Percentiles rank a stretch among this genome's conserved stretches.
phyloP scores from a whole-genome alignment of 1,140 invertebrate species.

The Trinorchestia longiramus region DNA sequence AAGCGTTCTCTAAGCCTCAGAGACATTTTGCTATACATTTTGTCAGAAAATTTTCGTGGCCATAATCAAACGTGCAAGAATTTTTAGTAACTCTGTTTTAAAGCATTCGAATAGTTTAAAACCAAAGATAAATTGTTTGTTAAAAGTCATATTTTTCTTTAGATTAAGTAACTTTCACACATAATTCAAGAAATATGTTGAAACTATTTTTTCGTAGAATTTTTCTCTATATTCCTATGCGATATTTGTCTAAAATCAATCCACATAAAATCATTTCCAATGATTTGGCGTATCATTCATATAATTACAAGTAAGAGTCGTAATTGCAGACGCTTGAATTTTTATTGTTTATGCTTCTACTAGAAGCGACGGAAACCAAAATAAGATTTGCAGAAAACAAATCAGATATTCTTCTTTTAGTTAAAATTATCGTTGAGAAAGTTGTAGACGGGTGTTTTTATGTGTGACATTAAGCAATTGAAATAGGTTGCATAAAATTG shows the following conservation, averaged over 20 bases:
- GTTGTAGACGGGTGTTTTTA: too few relatives aligned
- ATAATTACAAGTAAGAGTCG: too few relatives aligned
- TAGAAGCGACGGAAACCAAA: too few relatives aligned
- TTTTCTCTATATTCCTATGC: not conserved
- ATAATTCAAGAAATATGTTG: too few relatives aligned
- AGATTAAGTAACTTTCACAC: too few relatives aligned
- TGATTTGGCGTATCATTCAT: not conserved
- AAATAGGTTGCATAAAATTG: too few relatives aligned
- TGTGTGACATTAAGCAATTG: too few relatives aligned
- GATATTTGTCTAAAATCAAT: not conserved
- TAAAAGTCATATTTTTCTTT: not conserved
- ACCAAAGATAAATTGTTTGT: not conserved
- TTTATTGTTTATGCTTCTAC: too few relatives aligned
- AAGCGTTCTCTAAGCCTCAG: not conserved
- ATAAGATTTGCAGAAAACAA: too few relatives aligned
- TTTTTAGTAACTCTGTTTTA: not conserved
- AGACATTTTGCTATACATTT: not conserved
- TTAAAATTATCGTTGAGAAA: too few relatives aligned
- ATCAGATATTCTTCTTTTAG: too few relatives aligned
- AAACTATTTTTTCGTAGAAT: not conserved
- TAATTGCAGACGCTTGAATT: too few relatives aligned
- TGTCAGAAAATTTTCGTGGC: not conserved
- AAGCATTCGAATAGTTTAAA: not conserved
- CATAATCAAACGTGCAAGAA: not conserved
- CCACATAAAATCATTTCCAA: not conserved